Conservation (phyloP, 2,797 vertebrate species). For the Hippopotamyrus pictus region DNA sequence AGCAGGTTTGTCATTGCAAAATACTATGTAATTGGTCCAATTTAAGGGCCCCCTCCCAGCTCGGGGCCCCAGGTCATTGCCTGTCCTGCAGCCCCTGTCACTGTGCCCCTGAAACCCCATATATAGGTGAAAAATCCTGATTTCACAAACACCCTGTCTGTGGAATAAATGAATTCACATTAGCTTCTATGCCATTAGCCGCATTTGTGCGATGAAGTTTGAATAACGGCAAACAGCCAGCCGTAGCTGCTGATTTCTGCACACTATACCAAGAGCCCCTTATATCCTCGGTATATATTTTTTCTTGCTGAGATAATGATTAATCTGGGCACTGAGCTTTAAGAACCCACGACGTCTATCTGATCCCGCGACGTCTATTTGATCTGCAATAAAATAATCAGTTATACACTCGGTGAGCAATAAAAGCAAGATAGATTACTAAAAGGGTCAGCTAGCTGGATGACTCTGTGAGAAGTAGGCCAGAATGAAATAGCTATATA, state of each 20-base stretch:
- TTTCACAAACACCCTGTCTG: neutral
- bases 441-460: neutral
- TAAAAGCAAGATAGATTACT: neutral
- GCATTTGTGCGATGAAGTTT: conserved; percentile 2
- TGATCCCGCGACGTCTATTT: neutral
- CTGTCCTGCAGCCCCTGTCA: neutral
- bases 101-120: neutral
- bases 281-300: neutral
- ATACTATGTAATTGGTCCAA: neutral
- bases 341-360: neutral
- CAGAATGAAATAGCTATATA: neutral
- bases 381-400: conserved; percentile 4
- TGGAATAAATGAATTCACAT: neutral
- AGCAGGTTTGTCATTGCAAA: neutral
- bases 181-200: neutral
- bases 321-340: neutral
- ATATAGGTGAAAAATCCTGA: neutral
- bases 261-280: neutral
- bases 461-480: neutral
- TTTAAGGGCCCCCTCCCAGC: neutral
- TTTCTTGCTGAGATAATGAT: conserved; percentile 9
- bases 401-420: neutral
- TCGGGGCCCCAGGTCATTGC: neutral
- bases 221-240: neutral
- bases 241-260: neutral